These are phyloP conservation scores for Holotrichia oblita DNA, from an alignment of 1,140 invertebrate genomes.

Conservation along the genomic window DNA sequence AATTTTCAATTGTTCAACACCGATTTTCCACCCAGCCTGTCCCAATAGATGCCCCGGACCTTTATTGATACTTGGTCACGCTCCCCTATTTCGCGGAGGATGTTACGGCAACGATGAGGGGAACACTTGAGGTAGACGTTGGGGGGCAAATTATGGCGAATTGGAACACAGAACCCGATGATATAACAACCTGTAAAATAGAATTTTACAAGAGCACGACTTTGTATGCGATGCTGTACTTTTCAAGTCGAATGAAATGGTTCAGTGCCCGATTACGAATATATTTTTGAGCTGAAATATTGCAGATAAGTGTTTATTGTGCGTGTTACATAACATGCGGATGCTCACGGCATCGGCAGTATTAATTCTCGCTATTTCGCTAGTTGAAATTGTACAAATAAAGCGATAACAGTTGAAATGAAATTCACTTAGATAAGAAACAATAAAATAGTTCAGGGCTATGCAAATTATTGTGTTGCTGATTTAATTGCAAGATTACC, in stretches of 20 bases:
- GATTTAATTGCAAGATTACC: too few relatives aligned
- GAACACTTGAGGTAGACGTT: too few relatives aligned
- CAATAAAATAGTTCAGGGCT: background rate
- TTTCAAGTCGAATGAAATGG: conserved; percentile 1
- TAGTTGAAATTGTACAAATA: too few relatives aligned
- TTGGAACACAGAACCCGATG: background rate
- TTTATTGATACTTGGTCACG: too few relatives aligned
- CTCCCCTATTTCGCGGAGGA: too few relatives aligned
- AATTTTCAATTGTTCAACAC: too few relatives aligned
- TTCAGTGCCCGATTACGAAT: background rate
- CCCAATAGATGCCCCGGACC: too few relatives aligned
- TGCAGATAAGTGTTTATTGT: too few relatives aligned
- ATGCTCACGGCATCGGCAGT: background rate
- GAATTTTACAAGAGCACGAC: background rate
- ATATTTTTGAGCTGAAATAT: background rate
- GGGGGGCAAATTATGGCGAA: too few relatives aligned
- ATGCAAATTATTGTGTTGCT: background rate
- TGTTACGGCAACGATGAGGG: too few relatives aligned
- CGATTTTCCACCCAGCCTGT: too few relatives aligned
- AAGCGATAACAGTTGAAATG: background rate
- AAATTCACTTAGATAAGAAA: background rate
- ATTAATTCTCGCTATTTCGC: too few relatives aligned
- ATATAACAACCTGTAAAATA: background rate
- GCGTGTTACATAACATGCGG: background rate
- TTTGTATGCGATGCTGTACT: background rate